phyloP scores from a whole-genome alignment of 2,113 vertebrate genomes.

The Scophthalmus maximus region DNA sequence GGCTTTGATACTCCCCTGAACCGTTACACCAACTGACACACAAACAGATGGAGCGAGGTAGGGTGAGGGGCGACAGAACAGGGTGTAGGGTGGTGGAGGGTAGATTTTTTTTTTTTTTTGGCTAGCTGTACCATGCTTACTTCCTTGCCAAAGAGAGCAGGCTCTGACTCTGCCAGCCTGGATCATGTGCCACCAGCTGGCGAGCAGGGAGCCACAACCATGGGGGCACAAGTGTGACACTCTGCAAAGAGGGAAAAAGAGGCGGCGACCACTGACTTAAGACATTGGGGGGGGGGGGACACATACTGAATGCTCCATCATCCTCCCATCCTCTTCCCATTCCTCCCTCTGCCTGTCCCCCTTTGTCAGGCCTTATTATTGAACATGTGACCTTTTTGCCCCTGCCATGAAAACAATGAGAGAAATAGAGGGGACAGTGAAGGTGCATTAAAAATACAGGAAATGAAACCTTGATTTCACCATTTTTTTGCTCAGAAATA shows the following conservation, averaged over 20 bases:
- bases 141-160: constrained; percentile 67
- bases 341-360: constrained; percentile 52
- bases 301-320: constrained; percentile 45
- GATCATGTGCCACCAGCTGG: constrained; percentile 69
- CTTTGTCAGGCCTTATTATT: constrained; percentile 78
- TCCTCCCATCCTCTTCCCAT: constrained; percentile 21
- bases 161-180: constrained; percentile 58
- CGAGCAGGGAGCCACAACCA: constrained; percentile 41
- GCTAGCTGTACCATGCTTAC: constrained; percentile 39
- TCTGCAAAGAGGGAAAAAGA: constrained; percentile 16
- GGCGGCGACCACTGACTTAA: background rate
- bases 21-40: constrained; percentile 69
- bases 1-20: constrained; percentile 51
- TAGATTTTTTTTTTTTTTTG: constrained; percentile 57
- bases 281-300: background rate
- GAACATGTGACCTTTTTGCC: constrained; percentile 75
- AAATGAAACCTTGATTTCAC: background rate
- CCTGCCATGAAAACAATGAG: background rate
- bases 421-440: background rate
- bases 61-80: constrained; percentile 54
- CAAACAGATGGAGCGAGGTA: constrained; percentile 75
- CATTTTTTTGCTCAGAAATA: background rate
- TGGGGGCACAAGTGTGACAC: constrained; percentile 30
- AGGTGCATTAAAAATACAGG: background rate
- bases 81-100: constrained; percentile 43